Evolutionary conservation across 1,140 invertebrate genomes (phyloP).

Genomic region (Lutraria rhynchaena): DNA sequence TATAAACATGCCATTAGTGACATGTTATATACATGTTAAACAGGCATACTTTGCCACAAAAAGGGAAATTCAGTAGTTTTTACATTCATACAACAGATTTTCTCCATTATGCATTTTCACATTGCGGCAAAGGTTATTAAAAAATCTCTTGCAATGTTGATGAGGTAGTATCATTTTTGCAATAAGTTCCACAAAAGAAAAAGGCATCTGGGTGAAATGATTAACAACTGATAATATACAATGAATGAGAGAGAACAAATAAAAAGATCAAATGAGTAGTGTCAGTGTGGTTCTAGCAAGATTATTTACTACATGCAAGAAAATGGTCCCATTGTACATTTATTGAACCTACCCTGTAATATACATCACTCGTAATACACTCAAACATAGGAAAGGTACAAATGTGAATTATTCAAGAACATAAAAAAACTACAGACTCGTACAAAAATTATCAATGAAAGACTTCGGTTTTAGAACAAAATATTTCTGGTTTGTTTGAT

Average conservation of each 20-base stretch:
- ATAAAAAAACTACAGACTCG: constrained; percentile 18
- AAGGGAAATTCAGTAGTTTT: too few relatives aligned
- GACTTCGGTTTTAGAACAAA: constrained; percentile 41
- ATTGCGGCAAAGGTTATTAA: too few relatives aligned
- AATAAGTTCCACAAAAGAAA: neutral
- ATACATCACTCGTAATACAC: neutral
- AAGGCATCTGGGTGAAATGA: neutral
- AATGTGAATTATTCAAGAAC: neutral
- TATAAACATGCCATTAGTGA: too few relatives aligned
- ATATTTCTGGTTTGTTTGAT: neutral
- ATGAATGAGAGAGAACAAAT: neutral
- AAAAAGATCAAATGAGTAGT: neutral
- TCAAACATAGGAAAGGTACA: constrained; percentile 1
- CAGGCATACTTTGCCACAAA: too few relatives aligned
- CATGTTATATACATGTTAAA: too few relatives aligned
- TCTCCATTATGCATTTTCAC: too few relatives aligned
- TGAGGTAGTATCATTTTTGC: too few relatives aligned
- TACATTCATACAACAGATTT: too few relatives aligned
- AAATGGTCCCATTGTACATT: neutral
- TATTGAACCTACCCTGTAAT: neutral
- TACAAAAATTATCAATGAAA: constrained; percentile 34
- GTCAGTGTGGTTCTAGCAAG: neutral
- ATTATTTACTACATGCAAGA: neutral
- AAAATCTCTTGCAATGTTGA: too few relatives aligned
- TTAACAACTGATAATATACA: neutral